These are phyloP conservation scores for Drosophila birchii DNA, from an alignment of 2,888 invertebrate genomes.

Conservation along the genomic window DNA sequence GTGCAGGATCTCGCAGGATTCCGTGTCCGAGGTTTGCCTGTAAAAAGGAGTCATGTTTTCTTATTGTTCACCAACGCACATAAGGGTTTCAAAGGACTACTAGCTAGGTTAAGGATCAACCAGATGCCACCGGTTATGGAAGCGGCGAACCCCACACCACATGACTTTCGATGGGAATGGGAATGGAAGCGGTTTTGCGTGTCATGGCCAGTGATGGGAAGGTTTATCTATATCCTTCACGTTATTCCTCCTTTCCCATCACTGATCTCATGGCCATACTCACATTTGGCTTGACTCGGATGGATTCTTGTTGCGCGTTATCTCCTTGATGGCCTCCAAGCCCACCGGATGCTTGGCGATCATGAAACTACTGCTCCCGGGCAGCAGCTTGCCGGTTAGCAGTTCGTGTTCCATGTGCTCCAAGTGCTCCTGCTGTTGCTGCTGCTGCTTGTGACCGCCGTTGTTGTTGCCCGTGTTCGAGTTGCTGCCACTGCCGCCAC, in stretches of 20 bases:
- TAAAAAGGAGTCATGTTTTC: conserved; percentile 18
- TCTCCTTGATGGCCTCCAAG: conserved; percentile 91
- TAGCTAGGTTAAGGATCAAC: conserved; percentile 4
- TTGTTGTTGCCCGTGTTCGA: conserved; percentile 53
- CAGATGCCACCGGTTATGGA: conserved; percentile 17
- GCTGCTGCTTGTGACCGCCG: conserved; percentile 63
- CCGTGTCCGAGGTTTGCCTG: conserved; percentile 85
- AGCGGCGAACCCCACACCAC: conserved; percentile 30
- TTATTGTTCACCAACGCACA: no score
- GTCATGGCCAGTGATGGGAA: conserved; percentile 15
- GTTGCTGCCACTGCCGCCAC: conserved; percentile 80
- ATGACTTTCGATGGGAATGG: conserved; percentile 19
- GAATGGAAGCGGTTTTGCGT: conserved; percentile 13
- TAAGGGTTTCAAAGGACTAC: background rate
- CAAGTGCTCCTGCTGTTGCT: conserved; percentile 24
- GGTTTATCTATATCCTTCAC: background rate
- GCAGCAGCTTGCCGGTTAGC: conserved; percentile 76
- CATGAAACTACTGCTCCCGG: conserved; percentile 83
- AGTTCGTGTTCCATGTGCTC: conserved; percentile 50
- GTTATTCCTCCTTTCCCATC: conserved; percentile 12
- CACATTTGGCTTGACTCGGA: conserved; percentile 85
- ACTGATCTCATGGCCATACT: conserved; percentile 56
- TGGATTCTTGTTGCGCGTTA: conserved; percentile 88
- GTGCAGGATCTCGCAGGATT: conserved; percentile 84
- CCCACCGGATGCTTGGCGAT: conserved; percentile 89